Evolutionary conservation across 2,888 invertebrate genomes (phyloP), one percentile per base, ranked within the genome.

Genomic region (Lycophotia porphyrea): DNA sequence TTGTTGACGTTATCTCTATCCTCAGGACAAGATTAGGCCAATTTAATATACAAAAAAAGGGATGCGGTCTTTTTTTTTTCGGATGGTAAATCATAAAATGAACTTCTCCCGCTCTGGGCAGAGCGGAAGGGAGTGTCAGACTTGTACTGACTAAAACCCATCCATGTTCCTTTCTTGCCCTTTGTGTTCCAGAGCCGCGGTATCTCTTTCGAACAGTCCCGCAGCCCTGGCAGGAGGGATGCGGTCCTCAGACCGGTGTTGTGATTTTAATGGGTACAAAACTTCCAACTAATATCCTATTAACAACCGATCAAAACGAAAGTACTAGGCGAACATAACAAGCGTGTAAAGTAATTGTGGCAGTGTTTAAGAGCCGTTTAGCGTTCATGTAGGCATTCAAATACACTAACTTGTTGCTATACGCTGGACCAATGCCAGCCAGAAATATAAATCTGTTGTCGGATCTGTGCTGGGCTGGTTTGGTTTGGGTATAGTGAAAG

Each of bases 371-470:
- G 76, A 71, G 84, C 73, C 85, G 77, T 78, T 87, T 85, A 87
- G 81, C 66, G 76, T 80, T 84, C 78, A 80, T 80, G 80, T 79
- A 78, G 68, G 85, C 85, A 88, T 87, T 88, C 81, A 87, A 88
- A 88, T 85, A 81, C 78, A 78, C 82, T 81, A 77, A 88, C 88
- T 87, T 88, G 88, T 88, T 88, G 88, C 88, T 89, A 73, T 66
- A 31, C 74, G 72, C 84, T 88, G 88, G 89, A 85, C 72, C 76
- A 21, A 52, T 86, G 88, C 88, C 88, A 88, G 73, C n/a, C 79
- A 79, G 58, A 72, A 71, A 76, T 84, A 87, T 82, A 88, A 88
- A 86, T 86, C 86, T 84, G 82, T 75, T 81, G 75, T 78, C 63
- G 60, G 77, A 74, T 82, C 78, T 84, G 61, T 58, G 49, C 67